A percentile compares a stretch with the other conserved stretches of the same genome.
These are phyloP conservation scores for Peromyscus melanophrys DNA, from an alignment of 2,797 vertebrate genomes.

Conservation along the genomic window DNA sequence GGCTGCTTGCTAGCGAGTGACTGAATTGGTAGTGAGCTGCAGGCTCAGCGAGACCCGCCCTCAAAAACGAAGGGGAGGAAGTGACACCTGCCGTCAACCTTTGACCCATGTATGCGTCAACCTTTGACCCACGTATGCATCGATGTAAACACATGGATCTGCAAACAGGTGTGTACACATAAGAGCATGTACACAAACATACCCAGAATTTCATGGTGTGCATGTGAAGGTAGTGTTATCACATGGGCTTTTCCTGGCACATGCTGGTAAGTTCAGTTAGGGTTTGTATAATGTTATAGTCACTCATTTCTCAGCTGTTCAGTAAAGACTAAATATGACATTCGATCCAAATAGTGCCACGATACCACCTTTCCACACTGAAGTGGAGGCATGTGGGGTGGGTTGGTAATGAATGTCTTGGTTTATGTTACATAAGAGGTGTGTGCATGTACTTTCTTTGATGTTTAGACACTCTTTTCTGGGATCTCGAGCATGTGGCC, in stretches of 20 bases:
- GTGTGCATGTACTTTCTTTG: neutral
- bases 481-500: neutral
- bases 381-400: neutral
- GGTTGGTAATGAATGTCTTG: neutral
- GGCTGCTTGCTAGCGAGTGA: neutral
- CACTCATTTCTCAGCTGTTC: slow-evolving; percentile 9
- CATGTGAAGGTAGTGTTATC: neutral
- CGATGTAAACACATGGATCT: neutral
- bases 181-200: neutral
- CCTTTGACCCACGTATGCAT: neutral
- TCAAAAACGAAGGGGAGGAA: neutral
- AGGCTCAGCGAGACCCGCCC: neutral
- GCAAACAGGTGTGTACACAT: neutral
- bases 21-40: no score
- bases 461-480: neutral
- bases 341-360: neutral
- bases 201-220: neutral
- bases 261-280: neutral
- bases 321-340: neutral
- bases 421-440: neutral
- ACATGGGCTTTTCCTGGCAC: neutral
- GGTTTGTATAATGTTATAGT: neutral
- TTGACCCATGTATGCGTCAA: no score
- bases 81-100: neutral
- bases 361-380: neutral